phyloP scores from a whole-genome alignment of 1,140 invertebrate species.

The Hylaeus volcanicus region DNA sequence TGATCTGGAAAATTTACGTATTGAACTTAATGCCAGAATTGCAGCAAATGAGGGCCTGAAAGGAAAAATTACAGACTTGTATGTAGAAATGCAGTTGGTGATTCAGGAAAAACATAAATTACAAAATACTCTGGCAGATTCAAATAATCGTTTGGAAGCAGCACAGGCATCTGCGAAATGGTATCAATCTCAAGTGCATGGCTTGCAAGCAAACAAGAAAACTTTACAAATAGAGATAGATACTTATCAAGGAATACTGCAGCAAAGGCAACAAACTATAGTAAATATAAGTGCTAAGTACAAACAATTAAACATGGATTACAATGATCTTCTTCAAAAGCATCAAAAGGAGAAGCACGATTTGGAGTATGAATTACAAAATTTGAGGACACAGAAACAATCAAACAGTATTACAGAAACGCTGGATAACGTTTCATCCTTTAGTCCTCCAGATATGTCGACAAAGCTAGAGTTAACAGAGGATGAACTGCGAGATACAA shows the following conservation, averaged over 20 bases:
- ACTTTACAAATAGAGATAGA: constrained; percentile 66
- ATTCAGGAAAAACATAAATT: constrained; percentile 67
- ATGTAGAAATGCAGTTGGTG: constrained; percentile 64
- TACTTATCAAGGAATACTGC: constrained; percentile 66
- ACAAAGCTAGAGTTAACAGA: constrained; percentile 61
- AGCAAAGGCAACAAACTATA: constrained; percentile 64
- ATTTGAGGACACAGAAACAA: constrained; percentile 30
- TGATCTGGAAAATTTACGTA: constrained; percentile 64
- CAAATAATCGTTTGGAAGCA: constrained; percentile 50
- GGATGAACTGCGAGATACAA: constrained; percentile 56
- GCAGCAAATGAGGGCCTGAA: constrained; percentile 71
- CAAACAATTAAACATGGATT: constrained; percentile 64
- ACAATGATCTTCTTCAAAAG: constrained; percentile 51
- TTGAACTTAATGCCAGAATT: constrained; percentile 69
- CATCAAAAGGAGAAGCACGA: constrained; percentile 60
- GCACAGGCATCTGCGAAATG: constrained; percentile 68
- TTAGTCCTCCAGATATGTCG: constrained; percentile 42
- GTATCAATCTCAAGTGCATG: constrained; percentile 69
- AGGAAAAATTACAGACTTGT: constrained; percentile 68
- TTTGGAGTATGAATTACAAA: constrained; percentile 52
- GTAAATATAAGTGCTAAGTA: constrained; percentile 59
- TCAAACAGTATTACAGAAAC: constrained; percentile 19
- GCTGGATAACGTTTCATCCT: not conserved
- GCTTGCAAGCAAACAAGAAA: constrained; percentile 66
- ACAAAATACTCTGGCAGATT: constrained; percentile 62